These are phyloP conservation scores for Mythimna impura DNA, from an alignment of 2,888 invertebrate species.

Conservation along the genomic window DNA sequence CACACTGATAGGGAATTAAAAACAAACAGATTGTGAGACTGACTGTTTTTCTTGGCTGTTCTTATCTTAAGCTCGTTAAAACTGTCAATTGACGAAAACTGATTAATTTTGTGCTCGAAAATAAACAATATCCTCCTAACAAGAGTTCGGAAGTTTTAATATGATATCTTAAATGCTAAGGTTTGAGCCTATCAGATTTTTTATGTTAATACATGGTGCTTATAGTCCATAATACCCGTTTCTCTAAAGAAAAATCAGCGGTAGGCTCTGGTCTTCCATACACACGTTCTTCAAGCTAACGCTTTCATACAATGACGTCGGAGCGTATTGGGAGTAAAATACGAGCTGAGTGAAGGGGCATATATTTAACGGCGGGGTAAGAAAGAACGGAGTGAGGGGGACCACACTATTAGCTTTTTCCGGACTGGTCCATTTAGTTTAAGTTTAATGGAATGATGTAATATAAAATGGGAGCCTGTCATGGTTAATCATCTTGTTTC, in stretches of 20 bases:
- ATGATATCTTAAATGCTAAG: not conserved
- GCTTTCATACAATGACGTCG: conserved; percentile 28
- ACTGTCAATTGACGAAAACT: conserved; percentile 18
- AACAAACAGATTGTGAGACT: conserved; percentile 46
- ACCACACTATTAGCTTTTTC: not conserved
- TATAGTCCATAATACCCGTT: not conserved
- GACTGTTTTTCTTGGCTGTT: conserved; percentile 29
- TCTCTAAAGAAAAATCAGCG: conserved; percentile 15
- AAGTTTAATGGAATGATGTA: too few relatives aligned
- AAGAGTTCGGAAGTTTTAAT: not conserved
- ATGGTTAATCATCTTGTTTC: too few relatives aligned
- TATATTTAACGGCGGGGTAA: conserved; percentile 39
- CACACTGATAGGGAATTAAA: conserved; percentile 49
- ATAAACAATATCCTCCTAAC: conserved; percentile 6
- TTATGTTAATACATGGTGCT: not conserved
- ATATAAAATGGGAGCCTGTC: too few relatives aligned
- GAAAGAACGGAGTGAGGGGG: conserved; percentile 36
- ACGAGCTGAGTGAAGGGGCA: conserved; percentile 56
- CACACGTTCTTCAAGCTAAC: conserved; percentile 21
- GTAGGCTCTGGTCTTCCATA: conserved; percentile 10
- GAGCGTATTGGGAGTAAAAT: conserved; percentile 47
- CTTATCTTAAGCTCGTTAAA: conserved; percentile 24
- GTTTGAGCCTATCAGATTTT: not conserved
- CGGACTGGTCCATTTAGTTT: not conserved
- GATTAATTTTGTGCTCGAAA: conserved; percentile 23